Percentiles rank a stretch among this genome's conserved stretches.
These are phyloP conservation scores for Laterallus jamaicensis DNA, from an alignment of 2,113 vertebrate genomes.

Conservation along the genomic window DNA sequence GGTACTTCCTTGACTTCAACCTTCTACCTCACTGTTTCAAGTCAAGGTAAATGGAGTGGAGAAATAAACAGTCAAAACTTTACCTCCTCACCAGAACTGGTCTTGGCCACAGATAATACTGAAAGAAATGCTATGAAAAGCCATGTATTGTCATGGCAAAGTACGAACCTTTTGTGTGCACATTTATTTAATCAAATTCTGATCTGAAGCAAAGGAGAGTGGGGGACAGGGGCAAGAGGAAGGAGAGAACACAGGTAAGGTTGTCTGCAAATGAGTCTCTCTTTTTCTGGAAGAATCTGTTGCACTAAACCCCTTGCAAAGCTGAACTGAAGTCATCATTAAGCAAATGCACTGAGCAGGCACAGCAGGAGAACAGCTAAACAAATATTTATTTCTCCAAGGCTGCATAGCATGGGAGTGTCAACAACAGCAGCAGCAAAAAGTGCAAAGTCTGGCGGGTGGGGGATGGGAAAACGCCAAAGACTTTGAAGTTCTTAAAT, in stretches of 20 bases:
- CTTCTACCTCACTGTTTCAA: not conserved
- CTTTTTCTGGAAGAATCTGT: constrained; percentile 7
- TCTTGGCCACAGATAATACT: not conserved
- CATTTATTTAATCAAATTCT: not conserved
- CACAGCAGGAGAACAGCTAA: constrained; percentile 62
- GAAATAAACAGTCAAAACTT: not conserved
- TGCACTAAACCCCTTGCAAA: constrained; percentile 1
- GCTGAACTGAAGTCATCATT: constrained; percentile 40
- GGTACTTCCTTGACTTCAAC: not conserved
- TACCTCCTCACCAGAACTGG: not conserved
- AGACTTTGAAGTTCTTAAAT: constrained; percentile 21
- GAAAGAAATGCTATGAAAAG: not conserved
- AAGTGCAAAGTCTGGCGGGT: not conserved
- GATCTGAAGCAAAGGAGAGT: accelerated
- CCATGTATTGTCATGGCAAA: not conserved
- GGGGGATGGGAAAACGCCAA: not conserved
- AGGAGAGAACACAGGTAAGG: not conserved
- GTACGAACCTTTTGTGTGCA: not conserved
- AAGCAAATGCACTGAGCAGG: constrained; percentile 46
- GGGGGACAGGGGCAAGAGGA: accelerated
- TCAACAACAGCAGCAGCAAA: constrained; percentile 21
- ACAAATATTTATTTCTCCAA: constrained; percentile 67
- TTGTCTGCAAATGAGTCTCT: not conserved
- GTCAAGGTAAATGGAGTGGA: not conserved
- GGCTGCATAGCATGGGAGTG: constrained; percentile 8